Evolutionary conservation across 2,113 vertebrate genomes (phyloP).

Genomic region (Heptranchias perlo): DNA sequence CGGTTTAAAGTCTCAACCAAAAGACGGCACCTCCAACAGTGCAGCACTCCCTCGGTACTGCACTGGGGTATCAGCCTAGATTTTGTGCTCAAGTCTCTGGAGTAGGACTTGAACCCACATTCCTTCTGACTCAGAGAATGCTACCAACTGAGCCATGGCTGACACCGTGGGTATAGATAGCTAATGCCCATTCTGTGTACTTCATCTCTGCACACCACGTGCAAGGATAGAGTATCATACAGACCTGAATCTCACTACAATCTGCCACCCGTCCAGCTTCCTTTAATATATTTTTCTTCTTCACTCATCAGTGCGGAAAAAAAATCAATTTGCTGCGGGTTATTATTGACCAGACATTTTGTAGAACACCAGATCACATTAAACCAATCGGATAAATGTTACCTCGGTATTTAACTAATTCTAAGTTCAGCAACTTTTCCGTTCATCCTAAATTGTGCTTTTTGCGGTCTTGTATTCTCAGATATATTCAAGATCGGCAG

Average conservation of each 20-base stretch:
- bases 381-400: background rate
- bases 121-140: no score
- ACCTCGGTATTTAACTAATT: background rate
- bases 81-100: no score
- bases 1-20: no score
- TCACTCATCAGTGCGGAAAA: background rate
- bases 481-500: conserved; percentile 67
- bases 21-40: no score
- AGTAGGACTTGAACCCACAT: no score
- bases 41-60: no score
- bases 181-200: background rate
- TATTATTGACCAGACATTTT: background rate
- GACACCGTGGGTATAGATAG: no score
- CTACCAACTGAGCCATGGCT: no score
- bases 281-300: background rate
- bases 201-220: background rate
- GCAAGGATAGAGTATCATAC: background rate
- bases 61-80: no score
- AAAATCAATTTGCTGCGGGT: background rate
- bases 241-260: background rate
- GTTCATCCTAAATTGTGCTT: background rate
- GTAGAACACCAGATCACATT: background rate
- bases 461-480: conserved; percentile 46
- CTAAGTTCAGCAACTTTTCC: background rate
- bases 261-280: background rate